Conservation (phyloP, 2,888 invertebrate genomes). For the Cataglyphis altisquamis region DNA sequence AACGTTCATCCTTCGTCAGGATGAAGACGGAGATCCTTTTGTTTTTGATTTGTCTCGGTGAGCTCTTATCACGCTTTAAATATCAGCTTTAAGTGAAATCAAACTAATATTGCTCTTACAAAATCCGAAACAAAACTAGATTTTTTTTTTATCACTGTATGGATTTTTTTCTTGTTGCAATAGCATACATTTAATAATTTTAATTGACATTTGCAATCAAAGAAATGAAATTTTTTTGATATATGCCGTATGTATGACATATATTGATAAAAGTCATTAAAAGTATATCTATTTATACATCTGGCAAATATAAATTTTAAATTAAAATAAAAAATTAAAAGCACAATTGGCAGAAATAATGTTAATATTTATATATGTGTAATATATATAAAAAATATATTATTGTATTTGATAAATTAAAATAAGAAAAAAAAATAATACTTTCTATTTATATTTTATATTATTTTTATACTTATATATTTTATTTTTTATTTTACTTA, state of each 20-base stretch:
- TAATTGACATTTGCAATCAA: neutral
- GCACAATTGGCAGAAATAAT: neutral
- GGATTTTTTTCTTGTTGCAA: neutral
- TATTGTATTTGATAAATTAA: neutral
- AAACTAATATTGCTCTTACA: neutral
- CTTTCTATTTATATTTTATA: neutral
- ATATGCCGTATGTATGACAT: neutral
- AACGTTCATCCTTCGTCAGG: constrained; percentile 71
- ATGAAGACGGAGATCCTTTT: constrained; percentile 82
- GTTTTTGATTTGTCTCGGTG: constrained; percentile 80
- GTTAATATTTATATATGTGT: neutral
- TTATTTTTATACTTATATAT: neutral
- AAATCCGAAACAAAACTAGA: neutral
- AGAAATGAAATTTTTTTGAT: neutral
- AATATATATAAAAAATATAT: neutral
- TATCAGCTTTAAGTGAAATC: neutral
- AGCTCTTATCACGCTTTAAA: constrained; percentile 66
- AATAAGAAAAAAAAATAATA: neutral
- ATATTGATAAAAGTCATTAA: neutral
- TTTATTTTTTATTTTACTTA: neutral
- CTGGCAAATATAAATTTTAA: neutral
- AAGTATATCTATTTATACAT: neutral
- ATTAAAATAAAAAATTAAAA: neutral
- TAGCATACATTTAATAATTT: neutral
- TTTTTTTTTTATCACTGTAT: neutral